Conservation (phyloP, 1,140 invertebrate species). For the Aethina tumida region DNA sequence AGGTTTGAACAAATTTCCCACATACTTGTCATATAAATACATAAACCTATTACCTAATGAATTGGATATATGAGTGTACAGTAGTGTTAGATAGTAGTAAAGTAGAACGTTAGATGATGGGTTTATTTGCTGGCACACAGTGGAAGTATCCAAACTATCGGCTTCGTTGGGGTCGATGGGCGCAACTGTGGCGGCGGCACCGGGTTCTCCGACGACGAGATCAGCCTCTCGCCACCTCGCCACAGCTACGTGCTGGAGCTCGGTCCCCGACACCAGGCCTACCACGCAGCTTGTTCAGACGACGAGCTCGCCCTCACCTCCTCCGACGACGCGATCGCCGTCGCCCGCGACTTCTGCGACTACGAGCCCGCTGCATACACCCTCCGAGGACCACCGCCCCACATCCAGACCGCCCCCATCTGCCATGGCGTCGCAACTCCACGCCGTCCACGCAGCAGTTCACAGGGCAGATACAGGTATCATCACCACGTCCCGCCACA, state of each 20-base stretch:
- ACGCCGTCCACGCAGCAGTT: conserved; percentile 36
- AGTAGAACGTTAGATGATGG: no score
- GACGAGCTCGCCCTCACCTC: conserved; percentile 36
- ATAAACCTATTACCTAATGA: no score
- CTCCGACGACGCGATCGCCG: conserved; percentile 36
- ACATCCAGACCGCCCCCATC: conserved; percentile 10
- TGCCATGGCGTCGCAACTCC: conserved; percentile 21
- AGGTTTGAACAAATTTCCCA: no score
- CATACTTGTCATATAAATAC: no score
- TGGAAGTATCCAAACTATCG: conserved; percentile 37
- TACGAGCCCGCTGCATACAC: conserved; percentile 30
- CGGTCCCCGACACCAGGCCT: conserved; percentile 33
- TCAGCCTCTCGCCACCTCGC: conserved; percentile 35
- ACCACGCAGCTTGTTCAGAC: conserved; percentile 30
- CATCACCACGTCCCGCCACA: conserved; percentile 20
- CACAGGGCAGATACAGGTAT: conserved; percentile 37
- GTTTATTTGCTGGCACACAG: conserved; percentile 16
- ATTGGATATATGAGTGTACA: no score
- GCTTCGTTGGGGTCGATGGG: conserved; percentile 36
- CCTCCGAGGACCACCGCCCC: conserved; percentile 14
- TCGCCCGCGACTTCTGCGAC: conserved; percentile 34
- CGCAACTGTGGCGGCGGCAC: conserved; percentile 16
- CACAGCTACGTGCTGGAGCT: conserved; percentile 37
- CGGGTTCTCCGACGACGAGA: conserved; percentile 38
- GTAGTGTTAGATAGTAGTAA: no score